A percentile compares a stretch with the other conserved stretches of the same genome.
Conservation (phyloP, 2,113 vertebrate genomes). For the Laticauda laticaudata region DNA sequence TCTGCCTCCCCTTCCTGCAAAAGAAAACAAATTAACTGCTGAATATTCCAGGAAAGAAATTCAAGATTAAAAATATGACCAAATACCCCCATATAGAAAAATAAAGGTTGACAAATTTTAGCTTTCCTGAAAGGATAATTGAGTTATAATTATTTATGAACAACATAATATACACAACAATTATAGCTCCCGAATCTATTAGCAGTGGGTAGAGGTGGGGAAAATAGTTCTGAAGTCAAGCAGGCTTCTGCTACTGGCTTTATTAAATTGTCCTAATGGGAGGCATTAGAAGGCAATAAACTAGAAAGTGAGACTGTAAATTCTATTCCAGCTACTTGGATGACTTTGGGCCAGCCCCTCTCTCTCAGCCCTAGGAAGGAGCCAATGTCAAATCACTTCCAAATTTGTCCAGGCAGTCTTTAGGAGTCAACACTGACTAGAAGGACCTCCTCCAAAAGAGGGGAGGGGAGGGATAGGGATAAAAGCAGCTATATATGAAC, state of each 20-base stretch:
- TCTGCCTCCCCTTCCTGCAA: background rate
- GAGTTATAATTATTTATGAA: slow-evolving; percentile 24
- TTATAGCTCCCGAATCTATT: background rate
- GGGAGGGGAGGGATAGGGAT: background rate
- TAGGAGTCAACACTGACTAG: background rate
- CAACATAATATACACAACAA: background rate
- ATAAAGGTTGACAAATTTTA: background rate
- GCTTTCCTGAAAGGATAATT: background rate
- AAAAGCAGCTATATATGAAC: background rate
- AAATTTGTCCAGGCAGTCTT: background rate
- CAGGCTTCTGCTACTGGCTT: background rate
- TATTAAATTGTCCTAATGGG: background rate
- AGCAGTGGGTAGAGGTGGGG: background rate
- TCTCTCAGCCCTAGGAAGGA: background rate
- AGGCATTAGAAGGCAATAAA: background rate
- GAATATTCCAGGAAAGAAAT: background rate
- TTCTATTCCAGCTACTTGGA: background rate
- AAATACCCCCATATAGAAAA: background rate
- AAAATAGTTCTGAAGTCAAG: background rate
- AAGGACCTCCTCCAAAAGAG: background rate
- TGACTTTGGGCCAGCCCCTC: background rate
- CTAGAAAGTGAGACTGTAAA: background rate
- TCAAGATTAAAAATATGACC: background rate
- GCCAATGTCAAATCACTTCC: background rate
- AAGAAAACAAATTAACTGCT: background rate